A percentile compares a stretch with the other conserved stretches of the same genome.
phyloP scores from a whole-genome alignment of 2,113 vertebrate species.

The Dolichallabes microphthalmus region DNA sequence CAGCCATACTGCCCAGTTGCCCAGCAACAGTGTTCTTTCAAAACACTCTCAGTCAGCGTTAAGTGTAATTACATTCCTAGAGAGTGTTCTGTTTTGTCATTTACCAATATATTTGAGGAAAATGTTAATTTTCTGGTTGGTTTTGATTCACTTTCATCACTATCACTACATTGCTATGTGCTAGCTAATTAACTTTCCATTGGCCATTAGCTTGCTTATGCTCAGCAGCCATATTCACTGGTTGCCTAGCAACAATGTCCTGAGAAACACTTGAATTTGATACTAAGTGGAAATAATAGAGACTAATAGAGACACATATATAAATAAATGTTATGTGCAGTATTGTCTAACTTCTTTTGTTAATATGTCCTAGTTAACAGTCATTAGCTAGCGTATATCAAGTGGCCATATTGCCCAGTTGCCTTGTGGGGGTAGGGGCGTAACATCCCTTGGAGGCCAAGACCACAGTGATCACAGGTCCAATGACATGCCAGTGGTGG shows the following conservation, averaged over 20 bases:
- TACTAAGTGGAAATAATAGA: not conserved
- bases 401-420: not conserved
- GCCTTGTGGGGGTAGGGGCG: not conserved
- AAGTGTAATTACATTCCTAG: not conserved
- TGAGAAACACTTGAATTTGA: not conserved
- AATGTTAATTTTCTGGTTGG: not conserved
- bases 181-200: not conserved
- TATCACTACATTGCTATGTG: not conserved
- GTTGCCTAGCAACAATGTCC: not conserved
- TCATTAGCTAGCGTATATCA: not conserved
- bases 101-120: not conserved
- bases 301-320: too few species aligned
- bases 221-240: not conserved
- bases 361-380: not conserved
- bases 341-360: not conserved
- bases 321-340: not conserved
- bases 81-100: not conserved
- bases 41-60: too few species aligned
- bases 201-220: not conserved
- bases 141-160: too few species aligned
- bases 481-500: too few species aligned
- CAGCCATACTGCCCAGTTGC: not conserved
- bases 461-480: too few species aligned
- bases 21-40: not conserved
- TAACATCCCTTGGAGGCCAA: too few species aligned